Evolutionary conservation across 2,888 invertebrate genomes (phyloP), one percentile per base, ranked within the genome.

Genomic region (Cheilosia urbana): DNA sequence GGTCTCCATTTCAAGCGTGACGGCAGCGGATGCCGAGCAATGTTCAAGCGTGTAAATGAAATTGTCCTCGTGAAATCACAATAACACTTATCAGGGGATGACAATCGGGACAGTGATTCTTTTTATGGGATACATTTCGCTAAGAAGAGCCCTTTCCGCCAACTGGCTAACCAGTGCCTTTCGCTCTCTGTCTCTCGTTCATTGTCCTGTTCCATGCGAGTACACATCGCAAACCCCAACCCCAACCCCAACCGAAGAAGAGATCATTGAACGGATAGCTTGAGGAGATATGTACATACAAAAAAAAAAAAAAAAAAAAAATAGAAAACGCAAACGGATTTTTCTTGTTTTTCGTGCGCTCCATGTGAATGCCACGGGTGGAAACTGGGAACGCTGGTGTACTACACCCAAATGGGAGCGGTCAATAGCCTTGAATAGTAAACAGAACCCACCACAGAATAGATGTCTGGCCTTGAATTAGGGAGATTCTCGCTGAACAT

Each of bases 381-480:
- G 17, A 17, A 15, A 51, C 63, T 19, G n/a, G 17, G 24, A 15
- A 51, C 63, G 47, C 42, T 72, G 19, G 21, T 51, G 51, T 51
- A 24, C 24, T 21, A 24, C 9, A 11, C 13, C 13, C 13, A 15
- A 62, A 55, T 60, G 13, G 47, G 47, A 77, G 62, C 76, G 85
- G 81, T 81, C 85, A 85, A 81, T 77, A 85, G 76, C 85, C 81
- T 81, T 77, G 81, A 81, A 81, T 77, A 76, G 60, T 76, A 72
- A 68, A 66, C 57, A 62, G 51, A 62, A 53, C 42, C 76, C 51
- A 68, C 77, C 76, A 85, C 76, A 72, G 51, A 72, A 62, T 72
- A 73, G 72, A 81, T 77, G 81, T 85, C 81, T 85, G 80, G 60
- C 84, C 84, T 84, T 84, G 84, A 84, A 84, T 80, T 79, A 51